Conservation (phyloP, 2,113 vertebrate species). For the Terrapene triunguis region DNA sequence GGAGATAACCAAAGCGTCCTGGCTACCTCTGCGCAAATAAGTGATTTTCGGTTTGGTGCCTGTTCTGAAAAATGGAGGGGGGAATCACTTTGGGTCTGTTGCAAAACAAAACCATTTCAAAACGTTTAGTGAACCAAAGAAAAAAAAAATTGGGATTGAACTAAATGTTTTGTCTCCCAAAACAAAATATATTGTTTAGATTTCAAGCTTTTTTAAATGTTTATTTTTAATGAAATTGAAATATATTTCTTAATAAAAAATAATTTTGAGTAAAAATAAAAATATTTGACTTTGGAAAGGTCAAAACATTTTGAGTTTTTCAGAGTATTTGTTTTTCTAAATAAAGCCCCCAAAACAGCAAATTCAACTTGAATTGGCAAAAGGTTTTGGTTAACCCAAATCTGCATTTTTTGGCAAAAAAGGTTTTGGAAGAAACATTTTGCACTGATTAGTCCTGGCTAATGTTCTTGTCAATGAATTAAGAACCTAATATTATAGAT, state of each 20-base stretch:
- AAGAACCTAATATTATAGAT: background rate
- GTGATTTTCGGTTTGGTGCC: background rate
- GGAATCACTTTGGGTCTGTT: background rate
- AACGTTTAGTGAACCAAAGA: background rate
- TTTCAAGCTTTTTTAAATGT: background rate
- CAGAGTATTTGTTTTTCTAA: background rate
- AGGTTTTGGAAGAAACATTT: background rate
- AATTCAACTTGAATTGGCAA: background rate
- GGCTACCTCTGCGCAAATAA: background rate
- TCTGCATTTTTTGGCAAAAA: background rate
- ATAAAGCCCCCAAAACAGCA: background rate
- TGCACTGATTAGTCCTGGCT: background rate
- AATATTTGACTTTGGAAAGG: background rate
- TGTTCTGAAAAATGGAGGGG: background rate
- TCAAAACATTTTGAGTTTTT: background rate
- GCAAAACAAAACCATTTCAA: background rate
- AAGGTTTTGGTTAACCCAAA: background rate
- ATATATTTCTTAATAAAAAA: background rate
- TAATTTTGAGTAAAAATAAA: background rate
- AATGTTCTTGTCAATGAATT: background rate
- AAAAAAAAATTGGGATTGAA: background rate
- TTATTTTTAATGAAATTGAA: background rate
- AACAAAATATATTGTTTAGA: background rate
- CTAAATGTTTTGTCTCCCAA: background rate
- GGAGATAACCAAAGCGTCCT: no score